Percentiles rank a stretch among this genome's conserved stretches.
These are phyloP conservation scores for Ephydatia muelleri DNA, from an alignment of 37 sponge, comb jelly and placozoan genomes.

Conservation along the genomic window DNA sequence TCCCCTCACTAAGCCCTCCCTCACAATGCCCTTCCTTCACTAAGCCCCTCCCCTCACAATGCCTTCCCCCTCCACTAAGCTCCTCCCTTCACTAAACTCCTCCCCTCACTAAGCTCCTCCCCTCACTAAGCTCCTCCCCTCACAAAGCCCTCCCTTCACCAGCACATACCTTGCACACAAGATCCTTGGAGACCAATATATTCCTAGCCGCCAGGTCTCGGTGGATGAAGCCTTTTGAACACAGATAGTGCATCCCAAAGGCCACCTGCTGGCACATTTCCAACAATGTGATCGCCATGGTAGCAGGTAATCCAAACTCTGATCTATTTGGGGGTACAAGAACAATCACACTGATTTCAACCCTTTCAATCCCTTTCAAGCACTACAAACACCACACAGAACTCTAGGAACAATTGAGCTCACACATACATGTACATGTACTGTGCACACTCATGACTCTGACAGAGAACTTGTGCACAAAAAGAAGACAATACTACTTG, in stretches of 20 bases:
- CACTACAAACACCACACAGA: no score
- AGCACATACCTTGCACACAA: background rate
- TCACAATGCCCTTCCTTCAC: background rate
- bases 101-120: background rate
- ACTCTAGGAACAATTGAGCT: no score
- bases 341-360: no score
- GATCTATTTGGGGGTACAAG: background rate
- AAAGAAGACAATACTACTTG: no score
- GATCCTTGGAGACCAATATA: background rate
- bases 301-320: background rate
- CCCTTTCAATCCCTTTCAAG: no score
- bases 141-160: background rate
- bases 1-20: background rate
- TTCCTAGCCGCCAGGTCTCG: background rate
- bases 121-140: background rate
- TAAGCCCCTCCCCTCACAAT: background rate
- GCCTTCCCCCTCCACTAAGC: background rate
- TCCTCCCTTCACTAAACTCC: background rate
- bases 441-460: no score
- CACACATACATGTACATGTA: no score
- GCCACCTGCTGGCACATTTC: background rate
- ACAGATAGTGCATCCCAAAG: background rate
- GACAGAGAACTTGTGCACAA: no score
- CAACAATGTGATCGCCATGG: background rate
- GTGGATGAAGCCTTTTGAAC: background rate